Base-by-base conservation (phyloP, 2,797 vertebrate species). In the Paedocypris micromegethes region DNA sequence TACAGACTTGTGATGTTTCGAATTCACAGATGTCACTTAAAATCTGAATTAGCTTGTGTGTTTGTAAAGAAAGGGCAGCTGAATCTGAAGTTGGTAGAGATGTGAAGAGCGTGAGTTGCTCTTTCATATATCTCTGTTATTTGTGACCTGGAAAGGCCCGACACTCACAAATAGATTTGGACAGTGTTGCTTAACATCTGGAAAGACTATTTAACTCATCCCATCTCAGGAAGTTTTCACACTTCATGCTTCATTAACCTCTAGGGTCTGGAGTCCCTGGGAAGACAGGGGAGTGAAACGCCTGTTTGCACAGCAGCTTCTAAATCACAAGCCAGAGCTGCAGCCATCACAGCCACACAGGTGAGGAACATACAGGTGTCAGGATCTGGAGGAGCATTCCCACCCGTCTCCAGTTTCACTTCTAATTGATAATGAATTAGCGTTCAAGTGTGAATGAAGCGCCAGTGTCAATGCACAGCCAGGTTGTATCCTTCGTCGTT, bases 201-300 rank as follows among this genome's bases (percentile, higher is more conserved):
- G 91, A 91, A 93, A 92, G 87, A 84, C 92, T 92, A 88, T 92
- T 92, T 93, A 90, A 88, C 89, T 89, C 87, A 86, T 88, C 88
- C 84, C 82, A 79, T 88, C 89, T 92, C 92, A 83, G 92, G 92
- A 96, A 93, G 92, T 94, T 94, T 96, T 93, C 93, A 94, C 93
- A 95, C 94, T 94, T 94, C 93, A 94, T 89, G 91, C 94, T 92
- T 93, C 93, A 96, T 97, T 97, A 97, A 93, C 86, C 87, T 87
- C 82, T 79, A 61, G 90, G 90, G 87, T 90, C 87, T 88, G 82
- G 88, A 90, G 90, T 93, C 91, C 92, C 91, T 86, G 85, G 91
- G 89, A 93, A 93, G 91, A 87, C 82, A 82, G 80, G 75, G 75
- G 79, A 74, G 83, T 83, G 79, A 80, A 78, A 83, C 75, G 83